These are phyloP conservation scores for Exocentrus adspersus DNA, from an alignment of 2,888 invertebrate genomes.

Conservation along the genomic window DNA sequence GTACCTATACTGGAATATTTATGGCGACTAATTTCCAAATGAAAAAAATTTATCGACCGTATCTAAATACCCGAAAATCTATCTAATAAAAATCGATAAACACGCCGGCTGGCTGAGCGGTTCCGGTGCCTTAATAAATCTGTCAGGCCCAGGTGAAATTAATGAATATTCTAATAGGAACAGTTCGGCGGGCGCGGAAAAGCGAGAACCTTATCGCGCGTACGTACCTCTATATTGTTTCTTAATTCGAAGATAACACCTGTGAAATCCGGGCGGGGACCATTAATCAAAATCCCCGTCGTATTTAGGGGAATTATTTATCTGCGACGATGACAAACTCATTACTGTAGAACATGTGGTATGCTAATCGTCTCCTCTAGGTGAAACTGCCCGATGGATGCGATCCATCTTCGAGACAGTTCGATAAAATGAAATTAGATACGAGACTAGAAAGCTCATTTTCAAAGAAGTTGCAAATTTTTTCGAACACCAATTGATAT, in stretches of 20 bases:
- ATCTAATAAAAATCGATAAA: neutral
- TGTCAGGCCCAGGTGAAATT: neutral
- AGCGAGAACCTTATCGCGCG: neutral
- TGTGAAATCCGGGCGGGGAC: slow-evolving; percentile 12
- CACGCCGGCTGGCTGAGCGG: neutral
- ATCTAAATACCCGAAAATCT: neutral
- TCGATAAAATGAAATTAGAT: slow-evolving; percentile 2
- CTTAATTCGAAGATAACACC: slow-evolving; percentile 23
- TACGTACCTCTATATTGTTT: slow-evolving; percentile 12
- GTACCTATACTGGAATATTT: no score
- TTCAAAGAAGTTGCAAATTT: no score
- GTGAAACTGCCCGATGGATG: slow-evolving; percentile 4
- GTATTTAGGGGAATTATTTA: slow-evolving; percentile 1
- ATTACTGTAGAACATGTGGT: slow-evolving; percentile 13
- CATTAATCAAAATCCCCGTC: slow-evolving; percentile 20
- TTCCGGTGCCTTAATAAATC: neutral
- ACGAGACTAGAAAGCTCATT: slow-evolving; percentile 8
- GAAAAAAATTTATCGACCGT: neutral
- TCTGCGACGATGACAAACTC: slow-evolving; percentile 22
- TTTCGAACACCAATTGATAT: no score
- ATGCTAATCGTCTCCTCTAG: slow-evolving; percentile 3
- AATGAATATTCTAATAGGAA: neutral
- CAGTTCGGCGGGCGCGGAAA: neutral
- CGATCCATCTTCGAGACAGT: slow-evolving; percentile 2
- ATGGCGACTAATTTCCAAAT: no score